Percentiles rank a stretch among this genome's conserved stretches.
Conservation (phyloP, 1,140 invertebrate genomes). For the Maniola jurtina region DNA sequence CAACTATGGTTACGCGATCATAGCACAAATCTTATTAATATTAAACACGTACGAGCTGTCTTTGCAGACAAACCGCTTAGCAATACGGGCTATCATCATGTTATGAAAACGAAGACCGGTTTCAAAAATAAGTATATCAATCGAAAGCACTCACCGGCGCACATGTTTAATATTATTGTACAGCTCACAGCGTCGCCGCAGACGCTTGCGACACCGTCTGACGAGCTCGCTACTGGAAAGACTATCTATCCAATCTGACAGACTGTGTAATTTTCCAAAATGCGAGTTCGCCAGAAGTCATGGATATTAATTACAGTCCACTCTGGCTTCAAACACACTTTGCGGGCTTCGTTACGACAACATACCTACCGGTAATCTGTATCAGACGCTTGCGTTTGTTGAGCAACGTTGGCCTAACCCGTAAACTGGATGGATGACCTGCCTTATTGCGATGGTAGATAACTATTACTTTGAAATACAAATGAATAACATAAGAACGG, state of each 20-base stretch:
- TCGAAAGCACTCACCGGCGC: conserved; percentile 58
- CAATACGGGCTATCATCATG: conserved; percentile 42
- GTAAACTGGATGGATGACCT: not conserved
- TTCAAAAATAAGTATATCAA: conserved; percentile 69
- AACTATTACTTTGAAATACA: not conserved
- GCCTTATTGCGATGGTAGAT: not conserved
- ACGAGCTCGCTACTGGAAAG: conserved; percentile 50
- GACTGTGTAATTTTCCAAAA: not conserved
- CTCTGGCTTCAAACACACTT: not conserved
- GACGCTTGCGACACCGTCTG: conserved; percentile 50
- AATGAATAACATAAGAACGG: too few relatives aligned
- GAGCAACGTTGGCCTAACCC: not conserved
- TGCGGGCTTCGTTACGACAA: not conserved
- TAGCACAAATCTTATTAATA: conserved; percentile 30
- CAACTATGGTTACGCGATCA: conserved; percentile 3
- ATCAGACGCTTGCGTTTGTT: not conserved
- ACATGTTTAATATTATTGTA: conserved; percentile 71
- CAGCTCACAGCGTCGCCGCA: conserved; percentile 15
- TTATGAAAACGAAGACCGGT: conserved; percentile 72
- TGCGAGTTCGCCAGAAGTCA: not conserved
- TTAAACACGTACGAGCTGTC: conserved; percentile 11
- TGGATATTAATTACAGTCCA: not conserved
- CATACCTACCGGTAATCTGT: not conserved
- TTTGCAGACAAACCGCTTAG: conserved; percentile 17
- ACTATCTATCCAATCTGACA: conserved; percentile 1